phyloP scores from a whole-genome alignment of 2,797 vertebrate genomes.

The Hyperoplus immaculatus region DNA sequence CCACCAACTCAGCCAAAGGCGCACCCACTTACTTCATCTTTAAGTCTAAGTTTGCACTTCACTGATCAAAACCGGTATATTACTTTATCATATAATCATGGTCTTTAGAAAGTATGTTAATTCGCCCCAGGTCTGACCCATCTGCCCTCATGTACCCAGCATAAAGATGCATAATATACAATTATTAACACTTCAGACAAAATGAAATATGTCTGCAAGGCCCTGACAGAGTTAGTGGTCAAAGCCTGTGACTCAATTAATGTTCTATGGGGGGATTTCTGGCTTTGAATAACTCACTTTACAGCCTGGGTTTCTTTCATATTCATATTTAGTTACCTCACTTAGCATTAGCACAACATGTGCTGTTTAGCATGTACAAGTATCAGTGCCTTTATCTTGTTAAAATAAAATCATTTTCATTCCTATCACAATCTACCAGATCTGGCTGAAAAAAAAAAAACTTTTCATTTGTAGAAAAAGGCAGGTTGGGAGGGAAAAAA shows the following conservation, averaged over 20 bases:
- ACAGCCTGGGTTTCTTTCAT: slow-evolving; percentile 1
- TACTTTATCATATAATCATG: not conserved
- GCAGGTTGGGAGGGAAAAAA: not conserved
- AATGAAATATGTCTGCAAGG: slow-evolving; percentile 13
- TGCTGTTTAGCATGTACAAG: not conserved
- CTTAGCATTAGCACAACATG: not conserved
- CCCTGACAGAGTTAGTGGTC: slow-evolving; percentile 1
- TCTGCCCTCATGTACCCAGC: not conserved
- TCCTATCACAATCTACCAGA: not conserved
- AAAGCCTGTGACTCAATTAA: slow-evolving; percentile 17
- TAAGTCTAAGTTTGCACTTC: not conserved
- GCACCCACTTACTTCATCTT: no score
- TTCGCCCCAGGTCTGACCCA: slow-evolving; percentile 29
- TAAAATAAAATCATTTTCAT: not conserved
- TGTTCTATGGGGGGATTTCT: not conserved
- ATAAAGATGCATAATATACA: not conserved
- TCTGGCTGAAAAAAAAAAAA: not conserved
- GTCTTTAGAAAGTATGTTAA: slow-evolving; percentile 7
- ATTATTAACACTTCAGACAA: slow-evolving; percentile 10
- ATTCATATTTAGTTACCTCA: slow-evolving; percentile 1
- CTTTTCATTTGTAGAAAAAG: no score
- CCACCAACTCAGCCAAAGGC: no score
- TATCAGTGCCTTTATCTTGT: not conserved
- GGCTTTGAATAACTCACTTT: slow-evolving; percentile 32
- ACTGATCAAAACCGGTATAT: not conserved